These are phyloP conservation scores for Danio kyathit DNA, from an alignment of 2,797 vertebrate species.

Conservation along the genomic window DNA sequence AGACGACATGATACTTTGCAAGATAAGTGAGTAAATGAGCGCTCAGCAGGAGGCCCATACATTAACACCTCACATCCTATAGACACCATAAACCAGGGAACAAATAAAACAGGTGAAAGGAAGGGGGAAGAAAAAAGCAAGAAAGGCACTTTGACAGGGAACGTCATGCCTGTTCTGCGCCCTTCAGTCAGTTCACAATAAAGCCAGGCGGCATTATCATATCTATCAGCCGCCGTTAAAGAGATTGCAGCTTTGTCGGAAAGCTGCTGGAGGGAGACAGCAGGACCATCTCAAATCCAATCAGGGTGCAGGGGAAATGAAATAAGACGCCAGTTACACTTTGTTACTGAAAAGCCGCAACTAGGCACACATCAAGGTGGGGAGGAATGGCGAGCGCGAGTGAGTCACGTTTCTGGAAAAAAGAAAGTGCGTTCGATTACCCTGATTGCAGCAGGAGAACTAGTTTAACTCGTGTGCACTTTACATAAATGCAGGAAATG, in stretches of 20 bases:
- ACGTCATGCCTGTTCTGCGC: conserved; percentile 39
- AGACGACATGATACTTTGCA: neutral
- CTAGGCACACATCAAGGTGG: conserved; percentile 50
- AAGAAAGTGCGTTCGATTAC: neutral
- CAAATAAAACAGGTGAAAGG: conserved; percentile 38
- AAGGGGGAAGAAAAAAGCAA: neutral
- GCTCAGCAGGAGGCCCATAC: conserved; percentile 19
- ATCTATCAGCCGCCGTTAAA: conserved; percentile 76
- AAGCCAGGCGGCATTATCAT: conserved; percentile 77
- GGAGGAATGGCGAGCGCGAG: neutral
- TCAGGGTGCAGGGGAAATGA: conserved; percentile 79
- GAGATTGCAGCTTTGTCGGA: conserved; percentile 73
- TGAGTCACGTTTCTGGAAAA: neutral
- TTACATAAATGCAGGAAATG: neutral
- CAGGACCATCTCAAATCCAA: conserved; percentile 78
- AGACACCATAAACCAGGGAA: conserved; percentile 42
- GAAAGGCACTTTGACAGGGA: conserved; percentile 40
- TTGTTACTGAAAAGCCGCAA: conserved; percentile 60
- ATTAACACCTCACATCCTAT: conserved; percentile 43
- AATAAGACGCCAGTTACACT: conserved; percentile 72
- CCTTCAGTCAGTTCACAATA: conserved; percentile 77
- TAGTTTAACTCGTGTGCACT: neutral
- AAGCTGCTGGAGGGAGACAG: conserved; percentile 62
- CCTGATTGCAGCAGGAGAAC: neutral
- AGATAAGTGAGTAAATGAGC: conserved; percentile 11